These are phyloP conservation scores for Atrichornis clamosus DNA, from an alignment of 2,113 vertebrate genomes.

Conservation along the genomic window DNA sequence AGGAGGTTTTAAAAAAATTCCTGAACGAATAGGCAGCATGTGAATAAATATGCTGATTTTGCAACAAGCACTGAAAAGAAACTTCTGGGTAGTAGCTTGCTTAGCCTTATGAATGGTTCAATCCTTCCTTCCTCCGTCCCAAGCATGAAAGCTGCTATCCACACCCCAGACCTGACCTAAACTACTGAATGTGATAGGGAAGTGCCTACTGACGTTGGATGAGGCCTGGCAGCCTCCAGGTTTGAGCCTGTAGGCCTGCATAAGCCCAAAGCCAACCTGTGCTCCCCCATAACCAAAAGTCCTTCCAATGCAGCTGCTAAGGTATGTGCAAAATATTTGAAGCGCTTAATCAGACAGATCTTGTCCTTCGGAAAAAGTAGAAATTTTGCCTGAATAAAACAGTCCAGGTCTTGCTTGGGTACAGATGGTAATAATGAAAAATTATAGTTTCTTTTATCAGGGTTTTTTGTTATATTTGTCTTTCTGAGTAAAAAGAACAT, in stretches of 20 bases:
- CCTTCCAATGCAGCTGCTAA: not conserved
- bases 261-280: not conserved
- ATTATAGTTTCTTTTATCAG: not conserved
- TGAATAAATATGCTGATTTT: not conserved
- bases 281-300: not conserved
- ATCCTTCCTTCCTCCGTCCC: conserved; percentile 26
- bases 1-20: not conserved
- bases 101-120: not conserved
- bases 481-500: conserved; percentile 1
- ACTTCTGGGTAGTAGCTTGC: not conserved
- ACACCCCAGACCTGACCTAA: not conserved
- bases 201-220: not conserved
- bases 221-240: not conserved
- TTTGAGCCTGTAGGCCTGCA: not conserved
- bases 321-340: not conserved
- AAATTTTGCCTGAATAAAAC: not conserved
- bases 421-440: not conserved
- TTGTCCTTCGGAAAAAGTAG: not conserved
- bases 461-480: not conserved
- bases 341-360: not conserved
- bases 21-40: not conserved
- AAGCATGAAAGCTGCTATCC: not conserved
- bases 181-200: not conserved
- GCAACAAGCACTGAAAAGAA: not conserved
- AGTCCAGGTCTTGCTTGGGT: not conserved